Base-by-base conservation (phyloP, 2,888 invertebrate species). In the Dasypogon diadema region DNA sequence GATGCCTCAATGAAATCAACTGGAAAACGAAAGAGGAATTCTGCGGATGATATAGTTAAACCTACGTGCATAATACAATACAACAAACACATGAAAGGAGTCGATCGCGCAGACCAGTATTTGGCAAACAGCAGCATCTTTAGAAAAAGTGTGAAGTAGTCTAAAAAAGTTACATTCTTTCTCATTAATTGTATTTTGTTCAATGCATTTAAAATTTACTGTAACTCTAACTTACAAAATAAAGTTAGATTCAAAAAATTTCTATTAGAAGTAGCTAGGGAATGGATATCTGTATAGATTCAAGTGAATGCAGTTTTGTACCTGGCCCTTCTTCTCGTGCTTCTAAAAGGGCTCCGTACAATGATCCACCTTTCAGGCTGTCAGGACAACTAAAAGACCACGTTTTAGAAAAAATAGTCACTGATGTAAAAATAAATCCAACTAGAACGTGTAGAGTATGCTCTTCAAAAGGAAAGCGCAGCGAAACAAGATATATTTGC, bases 1-100 rank as follows among this genome's bases (percentile, higher is more conserved):
- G 65, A 75, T 55, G 68, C 75, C 4, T 65, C 75, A 65, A 68
- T 65, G 65, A 68, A n/a, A 65, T 75, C 74, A 75, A 75, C 63
- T 75, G 74, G 63, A 75, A 75, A 75, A 14, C 51, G 46, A 54
- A 42, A 74, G 22, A 58, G 46, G 60, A 74, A 58, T 46, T 74
- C 75, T 75, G 18, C 22, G 60, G 42, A 60, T 74, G 22, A 58
- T 74, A 74, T 60, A 42, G 30, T 60, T 58, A 74, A 74, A 74
- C 58, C 58, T 74, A 26, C 42, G 58, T 60, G n/a, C n/a, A 60
- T 60, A 74, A 60, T 74, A 60, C 42, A 74, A 58, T 74, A 60
- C 21, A 58, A 34, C n/a, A 70, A 48, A 48, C 21, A 30, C 54
- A 72, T 72, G 72, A 72, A 72, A 54, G 54, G 72, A 34, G 60